Conservation (phyloP, 2,113 vertebrate genomes). For the Mionectes macconnelli region DNA sequence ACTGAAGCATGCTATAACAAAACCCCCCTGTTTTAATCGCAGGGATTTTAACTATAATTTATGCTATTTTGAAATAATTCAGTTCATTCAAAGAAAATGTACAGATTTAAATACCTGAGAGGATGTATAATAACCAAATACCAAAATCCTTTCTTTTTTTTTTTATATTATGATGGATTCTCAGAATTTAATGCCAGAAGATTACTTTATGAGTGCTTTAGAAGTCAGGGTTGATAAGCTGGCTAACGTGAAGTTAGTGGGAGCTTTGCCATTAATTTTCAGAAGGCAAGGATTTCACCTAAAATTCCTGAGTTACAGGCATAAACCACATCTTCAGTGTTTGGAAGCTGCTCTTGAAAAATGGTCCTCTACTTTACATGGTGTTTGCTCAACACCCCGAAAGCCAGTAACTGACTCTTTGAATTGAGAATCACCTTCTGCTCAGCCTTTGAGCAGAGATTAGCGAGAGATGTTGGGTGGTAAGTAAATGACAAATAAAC, state of each 20-base stretch:
- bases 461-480: neutral
- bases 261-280: neutral
- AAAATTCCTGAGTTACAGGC: neutral
- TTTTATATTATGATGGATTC: neutral
- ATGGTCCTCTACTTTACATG: neutral
- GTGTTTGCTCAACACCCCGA: neutral
- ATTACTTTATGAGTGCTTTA: neutral
- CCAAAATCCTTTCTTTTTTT: neutral
- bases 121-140: neutral
- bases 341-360: neutral
- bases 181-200: neutral
- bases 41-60: neutral
- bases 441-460: neutral
- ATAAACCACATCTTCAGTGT: neutral
- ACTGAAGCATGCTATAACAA: neutral
- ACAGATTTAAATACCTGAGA: neutral
- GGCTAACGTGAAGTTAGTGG: neutral
- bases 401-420: neutral
- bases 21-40: neutral
- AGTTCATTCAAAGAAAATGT: neutral
- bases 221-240: neutral
- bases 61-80: neutral
- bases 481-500: neutral
- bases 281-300: neutral
- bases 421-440: neutral